A percentile compares a stretch with the other conserved stretches of the same genome.
Evolutionary conservation across 92 coral and sea anemone species (phyloP).

Genomic region (Epizoanthus illoricatus): DNA sequence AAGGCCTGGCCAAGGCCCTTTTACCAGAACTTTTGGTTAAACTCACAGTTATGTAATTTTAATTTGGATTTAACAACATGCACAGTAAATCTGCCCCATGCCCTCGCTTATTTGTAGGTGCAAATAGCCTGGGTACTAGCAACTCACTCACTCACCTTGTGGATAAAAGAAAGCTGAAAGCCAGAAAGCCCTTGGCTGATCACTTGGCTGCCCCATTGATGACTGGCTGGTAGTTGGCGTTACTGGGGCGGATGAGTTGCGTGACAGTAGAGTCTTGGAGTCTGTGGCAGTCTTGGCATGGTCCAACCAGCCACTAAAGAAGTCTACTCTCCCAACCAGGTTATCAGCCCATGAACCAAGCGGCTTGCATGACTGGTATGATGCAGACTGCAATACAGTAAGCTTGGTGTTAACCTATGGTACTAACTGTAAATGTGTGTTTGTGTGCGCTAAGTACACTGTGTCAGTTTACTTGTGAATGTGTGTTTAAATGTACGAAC

Average conservation of each 20-base stretch:
- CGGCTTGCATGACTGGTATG: conserved; percentile 91
- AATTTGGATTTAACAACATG: no score
- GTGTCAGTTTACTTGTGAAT: not conserved
- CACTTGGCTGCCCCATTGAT: conserved; percentile 47
- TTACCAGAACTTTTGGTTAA: no score
- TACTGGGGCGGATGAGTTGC: conserved; percentile 39
- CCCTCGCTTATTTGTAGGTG: no score
- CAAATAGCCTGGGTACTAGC: no score
- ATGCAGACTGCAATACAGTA: conserved; percentile 55
- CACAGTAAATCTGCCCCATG: no score
- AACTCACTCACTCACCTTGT: conserved; percentile 62
- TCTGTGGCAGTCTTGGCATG: conserved; percentile 41
- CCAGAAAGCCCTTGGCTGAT: conserved; percentile 93
- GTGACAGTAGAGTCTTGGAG: conserved; percentile 49
- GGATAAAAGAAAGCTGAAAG: conserved; percentile 95
- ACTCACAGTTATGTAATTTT: not conserved
- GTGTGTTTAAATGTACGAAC: no score
- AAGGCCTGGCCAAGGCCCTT: no score
- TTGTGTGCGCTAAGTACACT: no score
- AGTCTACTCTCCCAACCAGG: conserved; percentile 77
- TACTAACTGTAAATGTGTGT: no score
- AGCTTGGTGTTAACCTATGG: not conserved
- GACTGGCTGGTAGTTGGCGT: conserved; percentile 55
- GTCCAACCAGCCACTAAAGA: conserved; percentile 86
- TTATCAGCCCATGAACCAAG: conserved; percentile 96